phyloP scores from a whole-genome alignment of 2,113 vertebrate species.

The Egretta garzetta region DNA sequence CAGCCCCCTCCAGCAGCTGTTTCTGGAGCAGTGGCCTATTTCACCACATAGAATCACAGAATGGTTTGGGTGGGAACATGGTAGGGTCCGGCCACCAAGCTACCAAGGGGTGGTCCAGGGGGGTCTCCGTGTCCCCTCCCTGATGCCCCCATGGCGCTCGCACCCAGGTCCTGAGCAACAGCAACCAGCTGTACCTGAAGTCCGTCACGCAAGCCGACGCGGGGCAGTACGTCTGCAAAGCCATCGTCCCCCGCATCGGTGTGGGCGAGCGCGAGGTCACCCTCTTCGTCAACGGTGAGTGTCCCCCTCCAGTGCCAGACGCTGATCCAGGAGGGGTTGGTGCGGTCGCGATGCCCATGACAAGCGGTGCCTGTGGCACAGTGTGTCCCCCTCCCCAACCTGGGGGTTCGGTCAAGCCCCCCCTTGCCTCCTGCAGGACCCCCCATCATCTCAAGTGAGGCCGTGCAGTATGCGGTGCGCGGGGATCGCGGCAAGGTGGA shows the following conservation, averaged over 20 bases:
- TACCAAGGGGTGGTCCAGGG: accelerated
- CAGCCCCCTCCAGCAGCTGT: background rate
- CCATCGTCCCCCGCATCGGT: conserved; percentile 94
- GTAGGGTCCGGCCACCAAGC: no score
- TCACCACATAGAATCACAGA: no score
- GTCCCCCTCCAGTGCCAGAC: accelerated
- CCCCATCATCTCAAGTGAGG: conserved; percentile 93
- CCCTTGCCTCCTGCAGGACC: conserved; percentile 73
- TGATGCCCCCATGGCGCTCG: accelerated
- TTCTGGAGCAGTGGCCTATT: background rate
- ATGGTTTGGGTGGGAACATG: no score
- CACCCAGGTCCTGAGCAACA: conserved; percentile 93
- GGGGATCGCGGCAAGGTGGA: conserved; percentile 91
- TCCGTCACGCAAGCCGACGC: conserved; percentile 89
- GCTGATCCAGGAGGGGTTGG: background rate
- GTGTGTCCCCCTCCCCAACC: accelerated
- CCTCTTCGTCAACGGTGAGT: conserved; percentile 89
- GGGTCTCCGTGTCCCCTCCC: background rate
- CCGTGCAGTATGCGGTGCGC: conserved; percentile 86
- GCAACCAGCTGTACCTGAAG: conserved; percentile 93
- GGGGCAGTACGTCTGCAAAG: conserved; percentile 93
- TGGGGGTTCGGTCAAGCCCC: background rate
- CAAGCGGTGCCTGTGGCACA: background rate
- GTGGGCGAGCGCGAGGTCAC: conserved; percentile 92
- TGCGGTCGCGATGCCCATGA: background rate